These are phyloP conservation scores for Hyperoplus lanceolatus DNA, from an alignment of 2,797 vertebrate genomes.

Conservation along the genomic window DNA sequence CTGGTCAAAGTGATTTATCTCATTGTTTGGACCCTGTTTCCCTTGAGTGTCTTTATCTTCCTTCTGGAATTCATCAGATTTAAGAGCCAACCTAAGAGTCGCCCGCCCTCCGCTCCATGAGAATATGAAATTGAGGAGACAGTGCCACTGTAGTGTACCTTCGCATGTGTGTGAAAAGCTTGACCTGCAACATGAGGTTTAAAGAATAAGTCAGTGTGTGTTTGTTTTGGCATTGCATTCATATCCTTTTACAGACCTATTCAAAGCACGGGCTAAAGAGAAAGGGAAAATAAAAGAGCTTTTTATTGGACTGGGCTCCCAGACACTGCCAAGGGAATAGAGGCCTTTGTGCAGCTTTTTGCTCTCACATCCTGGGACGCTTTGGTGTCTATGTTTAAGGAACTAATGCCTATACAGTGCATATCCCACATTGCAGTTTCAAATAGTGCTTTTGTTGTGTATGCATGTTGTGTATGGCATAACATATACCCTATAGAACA, in stretches of 20 bases:
- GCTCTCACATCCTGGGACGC: conserved; percentile 26
- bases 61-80: conserved; percentile 55
- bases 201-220: conserved; percentile 64
- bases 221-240: conserved; percentile 75
- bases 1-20: conserved; percentile 44
- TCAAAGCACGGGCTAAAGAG: conserved; percentile 67
- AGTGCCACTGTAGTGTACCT: conserved; percentile 35
- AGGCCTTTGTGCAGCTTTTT: conserved; percentile 44
- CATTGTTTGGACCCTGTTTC: conserved; percentile 21
- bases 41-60: conserved; percentile 22
- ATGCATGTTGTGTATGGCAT: conserved; percentile 1
- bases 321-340: conserved; percentile 53
- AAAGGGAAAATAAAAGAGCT: conserved; percentile 54
- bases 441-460: conserved; percentile 12
- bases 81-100: conserved; percentile 45
- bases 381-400: conserved; percentile 28
- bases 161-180: conserved; percentile 72
- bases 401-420: conserved; percentile 10
- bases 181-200: conserved; percentile 76
- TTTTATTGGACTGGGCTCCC: conserved; percentile 63
- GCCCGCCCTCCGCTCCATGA: conserved; percentile 10
- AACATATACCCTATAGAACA: not conserved
- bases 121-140: conserved; percentile 41
- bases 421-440: conserved; percentile 5
- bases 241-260: conserved; percentile 73